Evolutionary conservation across 1,140 invertebrate genomes (phyloP), one percentile per base, ranked within the genome.

Genomic region (Brachionus rubens): DNA sequence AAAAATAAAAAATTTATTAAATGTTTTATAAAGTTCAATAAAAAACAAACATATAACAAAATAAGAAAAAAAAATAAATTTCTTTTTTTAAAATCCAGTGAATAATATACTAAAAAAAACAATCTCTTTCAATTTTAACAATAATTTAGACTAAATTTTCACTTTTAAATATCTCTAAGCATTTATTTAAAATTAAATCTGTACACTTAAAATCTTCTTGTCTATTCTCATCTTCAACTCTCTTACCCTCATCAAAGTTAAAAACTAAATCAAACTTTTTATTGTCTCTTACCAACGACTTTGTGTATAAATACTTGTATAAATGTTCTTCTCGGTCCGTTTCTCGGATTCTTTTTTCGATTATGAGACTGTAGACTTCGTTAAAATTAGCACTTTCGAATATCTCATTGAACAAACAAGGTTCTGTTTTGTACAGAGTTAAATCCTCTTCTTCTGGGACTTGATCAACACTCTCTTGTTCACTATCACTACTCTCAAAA

Each of bases 181-280:
- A 46, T 46, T 46, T 46, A 7, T 46, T 14, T 14, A 46, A 46
- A 46, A 3, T 7, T 7, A 16, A 7, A 46, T 14, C 3, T 46
- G 4, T 14, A 46, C 9, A 46, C 14, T 46, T 46, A 7, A 46
- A 14, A 46, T 46, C 43, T 46, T 46, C 14, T 46, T 14, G 9
- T 7, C 14, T 10, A 7, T 14, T 10, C 3, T 7, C 5, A 46
- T 46, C 3, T 3, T 4, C 5, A 10, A 46, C 14, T 46, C 14
- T 46, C 43, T 46, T 3, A 14, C 24, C 4, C 19, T 36, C 0
- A 10, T 28, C 36, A 59, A n/a, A 21, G 19, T 16, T 59, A 16
- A 33, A 65, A 40, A 65, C 40, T 26, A 65, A 43, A 24, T 65
- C 24, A 28, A 65, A 65, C 43, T 65, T 65, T 24, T 65, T 65